Base-by-base conservation (phyloP, 2,797 vertebrate species). In the Lates japonicus region DNA sequence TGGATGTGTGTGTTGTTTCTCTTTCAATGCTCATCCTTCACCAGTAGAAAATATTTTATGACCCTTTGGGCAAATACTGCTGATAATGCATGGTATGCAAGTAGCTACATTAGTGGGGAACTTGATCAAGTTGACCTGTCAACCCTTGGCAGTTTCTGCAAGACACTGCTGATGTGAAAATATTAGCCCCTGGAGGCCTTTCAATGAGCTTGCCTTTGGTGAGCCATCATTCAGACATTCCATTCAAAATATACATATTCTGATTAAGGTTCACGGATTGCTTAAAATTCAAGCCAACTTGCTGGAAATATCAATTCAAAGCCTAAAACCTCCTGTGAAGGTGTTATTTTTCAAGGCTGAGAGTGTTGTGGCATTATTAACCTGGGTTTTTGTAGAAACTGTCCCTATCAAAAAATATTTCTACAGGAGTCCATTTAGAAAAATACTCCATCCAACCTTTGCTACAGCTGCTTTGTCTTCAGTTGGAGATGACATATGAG, bases 361-460 rank as follows among this genome's bases (percentile, higher is more conserved):
- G 16, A 49, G 20, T 57, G 49, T 57, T 78, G 55, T 63, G 42
- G 39, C 39, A 42, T 29, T 60, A 48, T 74, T 72, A 75, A 80
- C 35, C 61, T 37, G 9, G 13, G 20, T 37, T 44, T 69, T 65
- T 58, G 22, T 35, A 72, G 54, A 58, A 73, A 44, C 12, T 49
- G 13, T 61, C 12, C 2, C n/a, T 9, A 19, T 75, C 31, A 54
- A 78, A 83, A 14, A 16, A 19, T 42, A 61, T 68, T 68, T 69
- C 70, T 22, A 66, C 51, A 52, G 55, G 29, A 67, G 42, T 51
- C 61, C 41, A 70, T 77, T 83, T 68, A 14, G 25, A 61, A 63
- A 82, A 72, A 49, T 10, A 54, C 41, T 46, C 35, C 42, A 29
- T 16, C 31, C 74, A 61, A 65, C 81, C 66, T 81, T 70, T 67